phyloP scores from a whole-genome alignment of 2,797 vertebrate genomes.

The Onychomys arenicola region DNA sequence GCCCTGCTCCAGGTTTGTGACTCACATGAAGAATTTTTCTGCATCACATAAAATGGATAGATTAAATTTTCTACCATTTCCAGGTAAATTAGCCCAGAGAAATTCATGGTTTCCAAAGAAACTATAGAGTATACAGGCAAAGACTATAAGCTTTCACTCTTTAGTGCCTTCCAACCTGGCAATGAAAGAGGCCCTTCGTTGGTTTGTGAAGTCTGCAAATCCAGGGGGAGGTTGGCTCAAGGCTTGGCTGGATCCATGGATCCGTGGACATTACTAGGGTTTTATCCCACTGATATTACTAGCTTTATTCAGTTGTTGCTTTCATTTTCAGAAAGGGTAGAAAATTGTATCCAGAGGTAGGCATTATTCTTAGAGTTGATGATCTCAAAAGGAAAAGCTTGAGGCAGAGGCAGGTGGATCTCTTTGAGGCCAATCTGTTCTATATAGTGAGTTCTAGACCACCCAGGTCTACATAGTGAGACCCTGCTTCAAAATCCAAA shows the following conservation, averaged over 20 bases:
- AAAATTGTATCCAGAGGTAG: background rate
- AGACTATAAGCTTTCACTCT: background rate
- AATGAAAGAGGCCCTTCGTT: background rate
- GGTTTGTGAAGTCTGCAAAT: background rate
- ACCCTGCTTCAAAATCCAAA: background rate
- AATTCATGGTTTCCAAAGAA: background rate
- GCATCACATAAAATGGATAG: slow-evolving; percentile 71
- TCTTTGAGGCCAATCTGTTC: background rate
- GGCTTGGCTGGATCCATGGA: background rate
- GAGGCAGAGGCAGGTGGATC: background rate
- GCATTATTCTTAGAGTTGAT: background rate
- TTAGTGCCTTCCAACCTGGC: background rate
- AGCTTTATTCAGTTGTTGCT: background rate
- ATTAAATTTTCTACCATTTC: slow-evolving; percentile 67
- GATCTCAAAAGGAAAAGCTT: background rate
- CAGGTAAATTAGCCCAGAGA: slow-evolving; percentile 59
- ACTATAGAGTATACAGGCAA: slow-evolving; percentile 72
- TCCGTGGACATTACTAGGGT: background rate
- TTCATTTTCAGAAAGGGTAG: slow-evolving; percentile 25
- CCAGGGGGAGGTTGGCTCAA: background rate
- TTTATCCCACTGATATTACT: background rate
- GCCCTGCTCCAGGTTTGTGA: slow-evolving; percentile 86
- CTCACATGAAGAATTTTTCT: slow-evolving; percentile 86
- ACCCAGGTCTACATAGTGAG: background rate
- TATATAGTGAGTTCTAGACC: background rate